A percentile compares a stretch with the other conserved stretches of the same genome.
phyloP scores from a whole-genome alignment of 2,797 vertebrate species.

The Telmatherina bonti region DNA sequence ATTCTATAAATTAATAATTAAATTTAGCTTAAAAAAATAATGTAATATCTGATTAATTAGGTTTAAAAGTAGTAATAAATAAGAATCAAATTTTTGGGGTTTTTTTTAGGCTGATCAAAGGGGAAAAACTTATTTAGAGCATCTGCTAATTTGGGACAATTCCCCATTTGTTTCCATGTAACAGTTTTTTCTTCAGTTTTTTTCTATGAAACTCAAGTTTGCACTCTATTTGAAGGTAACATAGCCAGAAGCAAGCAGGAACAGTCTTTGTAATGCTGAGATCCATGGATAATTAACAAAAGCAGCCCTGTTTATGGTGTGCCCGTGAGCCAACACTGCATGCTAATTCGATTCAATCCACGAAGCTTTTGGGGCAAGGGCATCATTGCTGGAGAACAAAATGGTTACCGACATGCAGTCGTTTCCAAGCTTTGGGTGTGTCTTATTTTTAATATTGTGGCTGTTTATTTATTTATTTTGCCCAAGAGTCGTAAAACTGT shows the following conservation, averaged over 20 bases:
- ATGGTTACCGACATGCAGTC: conserved; percentile 46
- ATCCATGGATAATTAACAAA: conserved; percentile 86
- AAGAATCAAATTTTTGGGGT: background rate
- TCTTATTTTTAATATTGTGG: conserved; percentile 12
- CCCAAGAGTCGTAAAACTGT: background rate
- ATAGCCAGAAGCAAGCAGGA: conserved; percentile 71
- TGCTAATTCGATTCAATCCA: conserved; percentile 74
- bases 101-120: conserved; percentile 2
- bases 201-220: conserved; percentile 43
- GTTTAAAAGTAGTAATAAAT: background rate
- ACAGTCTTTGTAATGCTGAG: conserved; percentile 78
- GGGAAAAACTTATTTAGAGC: background rate
- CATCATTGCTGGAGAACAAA: conserved; percentile 62
- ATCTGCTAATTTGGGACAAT: conserved; percentile 19
- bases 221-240: conserved; percentile 58
- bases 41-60: background rate
- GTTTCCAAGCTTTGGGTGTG: conserved; percentile 30
- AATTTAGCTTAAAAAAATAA: background rate
- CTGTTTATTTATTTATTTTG: conserved; percentile 5
- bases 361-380: conserved; percentile 58
- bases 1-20: background rate
- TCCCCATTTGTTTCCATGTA: conserved; percentile 20
- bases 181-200: background rate
- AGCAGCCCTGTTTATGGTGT: conserved; percentile 78
- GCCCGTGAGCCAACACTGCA: conserved; percentile 74